These are phyloP conservation scores for Malurus leucopterus DNA, from an alignment of 2,797 vertebrate genomes.

Conservation along the genomic window DNA sequence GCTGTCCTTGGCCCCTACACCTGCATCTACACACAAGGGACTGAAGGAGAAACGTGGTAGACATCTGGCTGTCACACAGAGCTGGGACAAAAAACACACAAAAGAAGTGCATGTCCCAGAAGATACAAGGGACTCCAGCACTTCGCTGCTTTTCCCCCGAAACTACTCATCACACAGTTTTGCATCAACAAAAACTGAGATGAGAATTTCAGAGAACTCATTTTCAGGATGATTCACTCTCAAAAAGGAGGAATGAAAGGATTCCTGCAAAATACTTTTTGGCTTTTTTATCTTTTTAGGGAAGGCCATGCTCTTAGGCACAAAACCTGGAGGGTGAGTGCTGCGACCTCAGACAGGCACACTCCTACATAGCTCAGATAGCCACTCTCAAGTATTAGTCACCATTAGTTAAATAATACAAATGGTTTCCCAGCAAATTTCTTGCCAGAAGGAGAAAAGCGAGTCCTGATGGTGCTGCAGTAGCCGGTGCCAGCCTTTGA, in stretches of 20 bases:
- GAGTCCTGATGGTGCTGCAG: not conserved
- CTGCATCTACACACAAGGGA: not conserved
- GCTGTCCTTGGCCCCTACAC: not conserved
- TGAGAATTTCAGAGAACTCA: not conserved
- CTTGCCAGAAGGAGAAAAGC: not conserved
- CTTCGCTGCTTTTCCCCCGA: not conserved
- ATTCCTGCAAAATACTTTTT: not conserved
- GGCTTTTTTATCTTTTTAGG: not conserved
- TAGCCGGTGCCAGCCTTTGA: not conserved
- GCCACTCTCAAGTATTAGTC: not conserved
- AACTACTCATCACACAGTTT: not conserved
- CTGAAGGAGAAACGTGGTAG: not conserved
- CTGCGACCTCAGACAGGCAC: not conserved
- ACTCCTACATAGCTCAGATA: not conserved
- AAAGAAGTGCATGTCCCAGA: fast-evolving
- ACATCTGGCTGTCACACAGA: not conserved
- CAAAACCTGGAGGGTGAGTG: not conserved
- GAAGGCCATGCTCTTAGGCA: not conserved
- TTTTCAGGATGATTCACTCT: not conserved
- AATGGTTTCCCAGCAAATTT: conserved; percentile 18
- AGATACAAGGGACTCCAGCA: not conserved
- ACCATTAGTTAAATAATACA: conserved; percentile 12
- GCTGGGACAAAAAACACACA: not conserved
- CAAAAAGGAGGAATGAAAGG: not conserved
- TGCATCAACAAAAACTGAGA: not conserved